Evolutionary conservation across 2,888 invertebrate genomes (phyloP).

Genomic region (Drosophila acutilabella): DNA sequence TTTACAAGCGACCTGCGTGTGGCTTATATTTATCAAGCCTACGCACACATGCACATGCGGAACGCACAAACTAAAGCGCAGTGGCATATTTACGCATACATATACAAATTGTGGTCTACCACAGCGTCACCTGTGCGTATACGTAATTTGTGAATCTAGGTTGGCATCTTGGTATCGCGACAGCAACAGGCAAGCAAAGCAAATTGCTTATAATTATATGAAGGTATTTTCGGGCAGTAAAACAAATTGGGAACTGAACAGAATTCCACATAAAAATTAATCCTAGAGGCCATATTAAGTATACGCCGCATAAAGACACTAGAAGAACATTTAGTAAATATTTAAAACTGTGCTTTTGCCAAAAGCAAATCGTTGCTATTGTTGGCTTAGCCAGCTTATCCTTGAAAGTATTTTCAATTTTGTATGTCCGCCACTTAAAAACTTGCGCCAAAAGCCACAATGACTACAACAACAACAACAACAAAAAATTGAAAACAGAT

Average conservation of each 20-base stretch:
- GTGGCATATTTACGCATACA: slow-evolving; percentile 34
- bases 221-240: slow-evolving; percentile 6
- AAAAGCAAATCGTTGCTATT: slow-evolving; percentile 6
- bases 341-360: slow-evolving; percentile 12
- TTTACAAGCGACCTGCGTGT: slow-evolving; percentile 51
- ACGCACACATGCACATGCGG: slow-evolving; percentile 16
- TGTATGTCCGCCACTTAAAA: slow-evolving; percentile 53
- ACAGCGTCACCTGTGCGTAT: slow-evolving; percentile 49
- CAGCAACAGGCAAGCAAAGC: slow-evolving; percentile 32
- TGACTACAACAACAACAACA: too few species aligned
- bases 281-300: slow-evolving; percentile 2
- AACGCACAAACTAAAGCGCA: slow-evolving; percentile 24
- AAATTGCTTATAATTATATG: slow-evolving; percentile 20
- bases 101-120: slow-evolving; percentile 22
- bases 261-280: not conserved
- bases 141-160: slow-evolving; percentile 58
- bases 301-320: not conserved
- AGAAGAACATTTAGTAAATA: not conserved
- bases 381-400: slow-evolving; percentile 25
- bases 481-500: slow-evolving; percentile 19
- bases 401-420: slow-evolving; percentile 46
- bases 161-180: slow-evolving; percentile 24
- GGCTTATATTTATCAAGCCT: slow-evolving; percentile 65
- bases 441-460: slow-evolving; percentile 43
- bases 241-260: not conserved